phyloP scores from a whole-genome alignment of 2,113 vertebrate species.

The Ibidorhyncha struthersii region DNA sequence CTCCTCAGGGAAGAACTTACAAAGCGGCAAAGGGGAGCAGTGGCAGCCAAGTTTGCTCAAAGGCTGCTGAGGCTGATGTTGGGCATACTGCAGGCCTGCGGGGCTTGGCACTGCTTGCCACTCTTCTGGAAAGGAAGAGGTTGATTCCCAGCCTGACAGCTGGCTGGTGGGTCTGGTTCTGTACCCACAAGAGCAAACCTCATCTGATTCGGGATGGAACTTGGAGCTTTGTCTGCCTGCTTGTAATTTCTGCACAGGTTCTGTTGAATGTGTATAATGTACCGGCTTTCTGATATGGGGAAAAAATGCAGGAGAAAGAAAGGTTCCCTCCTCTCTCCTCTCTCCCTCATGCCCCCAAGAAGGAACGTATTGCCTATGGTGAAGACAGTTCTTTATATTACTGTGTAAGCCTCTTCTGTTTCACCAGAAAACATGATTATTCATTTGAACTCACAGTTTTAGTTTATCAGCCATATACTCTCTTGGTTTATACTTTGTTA shows the following conservation, averaged over 20 bases:
- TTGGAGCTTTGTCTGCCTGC: background rate
- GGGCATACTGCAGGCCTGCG: fast-evolving
- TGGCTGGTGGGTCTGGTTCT: background rate
- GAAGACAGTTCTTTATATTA: background rate
- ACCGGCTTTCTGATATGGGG: background rate
- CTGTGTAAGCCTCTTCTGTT: background rate
- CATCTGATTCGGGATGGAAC: background rate
- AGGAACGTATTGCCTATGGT: background rate
- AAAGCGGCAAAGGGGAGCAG: background rate
- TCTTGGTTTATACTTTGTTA: background rate
- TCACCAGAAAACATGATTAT: background rate
- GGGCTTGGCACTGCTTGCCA: background rate
- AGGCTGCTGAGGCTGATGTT: background rate
- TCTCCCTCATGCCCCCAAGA: background rate
- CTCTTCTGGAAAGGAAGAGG: background rate
- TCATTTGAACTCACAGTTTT: background rate
- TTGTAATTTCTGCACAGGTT: background rate
- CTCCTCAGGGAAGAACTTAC: background rate
- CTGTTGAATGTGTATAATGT: background rate
- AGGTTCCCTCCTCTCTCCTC: background rate
- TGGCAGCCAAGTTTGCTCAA: background rate
- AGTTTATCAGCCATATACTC: background rate
- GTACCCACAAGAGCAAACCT: background rate
- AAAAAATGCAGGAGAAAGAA: background rate
- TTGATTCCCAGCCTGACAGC: background rate